These are phyloP conservation scores for Prosopocoilus inquinatus DNA, from an alignment of 2,888 invertebrate genomes.

Conservation along the genomic window DNA sequence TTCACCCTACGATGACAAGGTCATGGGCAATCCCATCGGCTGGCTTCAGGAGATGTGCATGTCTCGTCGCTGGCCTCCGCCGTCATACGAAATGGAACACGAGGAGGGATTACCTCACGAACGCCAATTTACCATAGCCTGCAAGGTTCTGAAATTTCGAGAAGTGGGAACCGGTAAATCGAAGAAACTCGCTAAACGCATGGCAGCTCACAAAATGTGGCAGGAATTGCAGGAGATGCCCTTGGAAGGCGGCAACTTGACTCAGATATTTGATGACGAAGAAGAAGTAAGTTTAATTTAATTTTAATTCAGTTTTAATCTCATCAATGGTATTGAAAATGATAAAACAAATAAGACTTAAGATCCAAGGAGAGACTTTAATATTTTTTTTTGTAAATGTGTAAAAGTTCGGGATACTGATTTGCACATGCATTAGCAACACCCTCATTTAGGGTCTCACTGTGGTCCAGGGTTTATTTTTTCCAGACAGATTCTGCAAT, in stretches of 20 bases:
- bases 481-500: too few relatives aligned
- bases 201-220: constrained; percentile 95
- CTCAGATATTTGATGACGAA: constrained; percentile 63
- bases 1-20: constrained; percentile 72
- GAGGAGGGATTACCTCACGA: constrained; percentile 92
- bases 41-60: constrained; percentile 95
- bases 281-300: constrained; percentile 59
- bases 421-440: too few relatives aligned
- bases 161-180: constrained; percentile 90
- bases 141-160: constrained; percentile 80
- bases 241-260: constrained; percentile 62
- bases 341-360: too few relatives aligned
- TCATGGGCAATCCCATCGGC: constrained; percentile 92
- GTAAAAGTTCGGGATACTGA: too few relatives aligned
- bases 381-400: constrained; percentile 5
- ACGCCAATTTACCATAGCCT: constrained; percentile 89
- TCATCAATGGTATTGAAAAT: too few relatives aligned
- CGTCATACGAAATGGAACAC: constrained; percentile 84
- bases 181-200: constrained; percentile 94
- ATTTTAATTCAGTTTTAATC: too few relatives aligned
- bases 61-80: constrained; percentile 94
- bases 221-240: constrained; percentile 77
- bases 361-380: neutral
- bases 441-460: too few relatives aligned
- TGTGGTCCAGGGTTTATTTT: too few relatives aligned